Conservation (phyloP, 2,888 invertebrate genomes). For the Machimus atricapillus region DNA sequence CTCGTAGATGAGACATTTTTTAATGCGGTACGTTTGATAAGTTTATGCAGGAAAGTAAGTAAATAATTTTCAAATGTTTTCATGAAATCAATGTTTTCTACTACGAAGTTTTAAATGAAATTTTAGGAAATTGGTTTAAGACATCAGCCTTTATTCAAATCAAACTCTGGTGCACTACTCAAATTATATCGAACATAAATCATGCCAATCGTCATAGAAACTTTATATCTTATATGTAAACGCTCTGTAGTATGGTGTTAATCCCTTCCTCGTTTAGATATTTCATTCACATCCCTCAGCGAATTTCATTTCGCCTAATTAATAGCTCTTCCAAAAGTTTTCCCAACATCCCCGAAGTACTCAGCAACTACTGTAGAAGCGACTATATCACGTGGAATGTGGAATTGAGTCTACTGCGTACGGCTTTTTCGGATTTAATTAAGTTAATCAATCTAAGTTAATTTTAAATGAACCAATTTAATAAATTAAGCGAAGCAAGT, state of each 20-base stretch:
- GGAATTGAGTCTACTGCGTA: not conserved
- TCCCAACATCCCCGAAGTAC: not conserved
- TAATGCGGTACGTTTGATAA: too few relatives aligned
- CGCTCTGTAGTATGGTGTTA: not conserved
- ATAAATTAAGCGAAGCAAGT: not conserved
- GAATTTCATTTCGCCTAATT: not conserved
- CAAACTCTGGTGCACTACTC: not conserved
- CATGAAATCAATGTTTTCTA: too few relatives aligned
- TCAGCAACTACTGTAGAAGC: not conserved
- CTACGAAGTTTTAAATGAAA: not conserved
- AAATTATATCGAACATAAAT: not conserved
- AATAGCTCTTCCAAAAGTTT: not conserved
- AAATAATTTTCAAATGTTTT: too few relatives aligned
- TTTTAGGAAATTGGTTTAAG: too few relatives aligned
- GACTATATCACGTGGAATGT: not conserved
- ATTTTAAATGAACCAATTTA: conserved; percentile 15
- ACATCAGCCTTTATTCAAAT: not conserved
- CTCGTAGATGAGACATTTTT: too few relatives aligned
- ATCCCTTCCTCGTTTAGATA: not conserved
- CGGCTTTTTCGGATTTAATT: not conserved
- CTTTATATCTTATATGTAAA: not conserved
- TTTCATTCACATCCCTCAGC: not conserved
- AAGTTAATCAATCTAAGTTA: not conserved
- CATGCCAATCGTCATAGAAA: not conserved
- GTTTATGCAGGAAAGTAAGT: too few relatives aligned